A percentile compares a stretch with the other conserved stretches of the same genome.
Evolutionary conservation across 92 coral and sea anemone species (phyloP).

Genomic region (Chrysogorgia sp.): DNA sequence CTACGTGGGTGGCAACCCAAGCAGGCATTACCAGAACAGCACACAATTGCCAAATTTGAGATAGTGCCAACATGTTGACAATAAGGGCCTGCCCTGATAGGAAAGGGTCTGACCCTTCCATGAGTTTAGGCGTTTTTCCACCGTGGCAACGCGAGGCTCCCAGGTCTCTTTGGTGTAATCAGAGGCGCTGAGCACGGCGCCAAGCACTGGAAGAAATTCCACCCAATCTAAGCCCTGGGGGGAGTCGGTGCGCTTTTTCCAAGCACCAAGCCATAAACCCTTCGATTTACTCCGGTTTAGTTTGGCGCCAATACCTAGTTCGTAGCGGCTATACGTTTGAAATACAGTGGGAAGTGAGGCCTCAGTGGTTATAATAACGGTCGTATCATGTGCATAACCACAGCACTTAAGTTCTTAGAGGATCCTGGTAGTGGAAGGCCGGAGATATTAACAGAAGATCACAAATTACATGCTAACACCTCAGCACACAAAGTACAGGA

Average conservation of each 20-base stretch:
- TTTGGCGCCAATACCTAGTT: constrained; percentile 51
- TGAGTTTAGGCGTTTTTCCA: constrained; percentile 6
- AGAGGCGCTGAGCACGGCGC: constrained; percentile 15
- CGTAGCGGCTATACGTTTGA: background rate
- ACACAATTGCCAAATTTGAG: constrained; percentile 29
- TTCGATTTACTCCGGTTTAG: constrained; percentile 11
- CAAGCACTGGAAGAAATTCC: constrained; percentile 22
- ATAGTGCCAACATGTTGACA: constrained; percentile 18
- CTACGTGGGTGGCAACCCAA: constrained; percentile 12
- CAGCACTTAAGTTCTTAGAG: constrained; percentile 15
- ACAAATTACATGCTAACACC: constrained; percentile 16
- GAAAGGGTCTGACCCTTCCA: constrained; percentile 42
- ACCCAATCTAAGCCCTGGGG: constrained; percentile 57
- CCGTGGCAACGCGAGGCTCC: constrained; percentile 13
- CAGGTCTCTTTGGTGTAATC: constrained; percentile 1
- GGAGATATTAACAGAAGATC: background rate
- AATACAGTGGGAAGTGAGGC: background rate
- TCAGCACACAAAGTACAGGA: background rate
- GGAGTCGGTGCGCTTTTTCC: constrained; percentile 35
- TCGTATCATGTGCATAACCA: constrained; percentile 62
- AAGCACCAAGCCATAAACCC: constrained; percentile 23
- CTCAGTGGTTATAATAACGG: constrained; percentile 32
- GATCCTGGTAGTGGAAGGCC: constrained; percentile 15
- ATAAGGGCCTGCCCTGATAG: constrained; percentile 24
- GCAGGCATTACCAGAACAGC: constrained; percentile 17